Evolutionary conservation across 1,140 invertebrate genomes (phyloP).

Genomic region (Drosophila rhopaloa): DNA sequence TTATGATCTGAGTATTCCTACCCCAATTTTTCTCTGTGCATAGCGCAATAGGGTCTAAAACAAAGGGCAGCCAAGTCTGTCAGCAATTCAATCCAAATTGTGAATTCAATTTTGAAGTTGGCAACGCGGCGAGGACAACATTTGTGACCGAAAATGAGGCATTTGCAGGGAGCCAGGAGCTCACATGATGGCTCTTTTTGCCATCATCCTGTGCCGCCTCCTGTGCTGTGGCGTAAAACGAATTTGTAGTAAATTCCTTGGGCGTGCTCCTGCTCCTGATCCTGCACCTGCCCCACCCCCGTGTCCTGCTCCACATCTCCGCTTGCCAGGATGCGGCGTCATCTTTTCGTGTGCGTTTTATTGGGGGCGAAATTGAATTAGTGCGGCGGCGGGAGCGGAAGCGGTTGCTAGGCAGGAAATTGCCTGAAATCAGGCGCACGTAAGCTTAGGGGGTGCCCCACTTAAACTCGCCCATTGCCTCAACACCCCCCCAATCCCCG

Average conservation of each 20-base stretch:
- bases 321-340: conserved; percentile 47
- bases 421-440: conserved; percentile 77
- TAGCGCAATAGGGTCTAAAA: conserved; percentile 32
- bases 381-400: conserved; percentile 68
- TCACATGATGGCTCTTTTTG: conserved; percentile 31
- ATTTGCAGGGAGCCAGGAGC: conserved; percentile 35
- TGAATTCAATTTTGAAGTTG: conserved; percentile 76
- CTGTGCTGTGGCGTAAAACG: conserved; percentile 58
- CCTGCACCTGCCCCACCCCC: neutral
- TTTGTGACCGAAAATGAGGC: conserved; percentile 65
- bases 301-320: neutral
- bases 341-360: conserved; percentile 71
- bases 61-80: conserved; percentile 52
- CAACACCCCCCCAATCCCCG: neutral
- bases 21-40: neutral
- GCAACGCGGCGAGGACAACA: conserved; percentile 56
- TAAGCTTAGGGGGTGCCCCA: conserved; percentile 42
- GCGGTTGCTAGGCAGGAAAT: conserved; percentile 81
- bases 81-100: conserved; percentile 71
- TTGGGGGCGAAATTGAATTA: conserved; percentile 78
- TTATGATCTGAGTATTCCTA: too few relatives aligned
- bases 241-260: conserved; percentile 72
- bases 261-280: conserved; percentile 3
- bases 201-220: neutral
- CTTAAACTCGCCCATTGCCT: conserved; percentile 14